Percentiles rank a stretch among this genome's conserved stretches.
phyloP scores from a whole-genome alignment of 2,888 invertebrate genomes.

The Perizoma flavofasciatum region DNA sequence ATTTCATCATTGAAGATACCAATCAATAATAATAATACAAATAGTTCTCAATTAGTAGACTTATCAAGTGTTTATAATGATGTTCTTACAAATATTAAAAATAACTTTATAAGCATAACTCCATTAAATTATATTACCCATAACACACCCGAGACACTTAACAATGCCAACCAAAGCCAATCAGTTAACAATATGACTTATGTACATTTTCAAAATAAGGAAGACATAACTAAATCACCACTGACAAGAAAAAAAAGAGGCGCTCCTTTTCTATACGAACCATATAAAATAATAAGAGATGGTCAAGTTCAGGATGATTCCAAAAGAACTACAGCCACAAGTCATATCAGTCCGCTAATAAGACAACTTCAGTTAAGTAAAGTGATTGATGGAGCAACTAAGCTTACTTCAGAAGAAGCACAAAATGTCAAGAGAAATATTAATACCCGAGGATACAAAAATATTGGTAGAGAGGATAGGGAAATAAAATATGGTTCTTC shows the following conservation, averaged over 20 bases:
- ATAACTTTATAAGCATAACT: conserved; percentile 27
- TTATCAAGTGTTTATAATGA: conserved; percentile 74
- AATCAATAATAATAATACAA: conserved; percentile 24
- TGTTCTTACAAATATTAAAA: conserved; percentile 72
- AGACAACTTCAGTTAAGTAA: conserved; percentile 71
- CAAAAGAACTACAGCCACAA: conserved; percentile 68
- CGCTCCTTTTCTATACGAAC: conserved; percentile 72
- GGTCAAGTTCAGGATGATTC: conserved; percentile 68
- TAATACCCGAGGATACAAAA: conserved; percentile 58
- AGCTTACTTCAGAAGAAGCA: conserved; percentile 52
- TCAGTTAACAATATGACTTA: conserved; percentile 42
- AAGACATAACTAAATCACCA: conserved; percentile 47
- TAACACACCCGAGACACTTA: conserved; percentile 21
- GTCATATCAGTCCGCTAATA: conserved; percentile 73
- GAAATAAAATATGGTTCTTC: conserved; percentile 39
- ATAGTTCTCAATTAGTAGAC: conserved; percentile 27
- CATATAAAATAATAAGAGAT: conserved; percentile 77
- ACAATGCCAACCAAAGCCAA: conserved; percentile 15
- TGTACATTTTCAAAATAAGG: conserved; percentile 46
- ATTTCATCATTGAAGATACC: conserved; percentile 26
- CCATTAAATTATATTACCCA: conserved; percentile 7
- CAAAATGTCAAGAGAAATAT: conserved; percentile 54
- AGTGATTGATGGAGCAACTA: conserved; percentile 62
- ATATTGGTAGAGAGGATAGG: conserved; percentile 69
- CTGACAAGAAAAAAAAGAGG: conserved; percentile 59